These are phyloP conservation scores for Apostichopus leukothele DNA, from an alignment of 53 echinoderm and acorn worm species.

Conservation along the genomic window DNA sequence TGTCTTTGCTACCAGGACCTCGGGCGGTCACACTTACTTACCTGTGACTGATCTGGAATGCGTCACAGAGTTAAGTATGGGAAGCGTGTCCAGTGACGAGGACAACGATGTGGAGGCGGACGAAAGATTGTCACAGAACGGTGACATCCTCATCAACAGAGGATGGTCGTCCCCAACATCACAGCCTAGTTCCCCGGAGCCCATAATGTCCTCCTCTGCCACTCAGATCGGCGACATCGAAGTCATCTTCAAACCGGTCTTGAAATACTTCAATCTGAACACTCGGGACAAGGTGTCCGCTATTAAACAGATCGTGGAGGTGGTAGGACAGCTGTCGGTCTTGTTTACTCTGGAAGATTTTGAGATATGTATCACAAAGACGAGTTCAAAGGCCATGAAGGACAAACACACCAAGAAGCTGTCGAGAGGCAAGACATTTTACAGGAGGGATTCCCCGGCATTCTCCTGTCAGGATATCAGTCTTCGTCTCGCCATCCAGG, in stretches of 20 bases:
- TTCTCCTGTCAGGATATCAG: constrained; percentile 82
- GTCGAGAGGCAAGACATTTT: constrained; percentile 54
- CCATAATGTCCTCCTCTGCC: constrained; percentile 67
- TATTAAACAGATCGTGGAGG: constrained; percentile 57
- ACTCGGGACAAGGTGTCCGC: constrained; percentile 61
- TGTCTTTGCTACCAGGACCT: constrained; percentile 36
- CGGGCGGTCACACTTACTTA: constrained; percentile 43
- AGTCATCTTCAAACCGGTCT: constrained; percentile 84
- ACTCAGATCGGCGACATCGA: constrained; percentile 87
- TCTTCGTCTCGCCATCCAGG: constrained; percentile 64
- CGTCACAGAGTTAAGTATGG: constrained; percentile 27
- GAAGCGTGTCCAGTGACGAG: constrained; percentile 35
- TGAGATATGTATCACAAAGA: constrained; percentile 78
- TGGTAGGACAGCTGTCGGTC: constrained; percentile 64
- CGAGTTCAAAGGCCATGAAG: constrained; percentile 54
- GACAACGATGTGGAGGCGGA: constrained; percentile 25
- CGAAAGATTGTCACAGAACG: constrained; percentile 9
- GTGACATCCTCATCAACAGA: background rate
- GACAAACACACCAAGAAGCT: constrained; percentile 53
- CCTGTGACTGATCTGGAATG: constrained; percentile 46
- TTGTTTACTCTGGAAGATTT: constrained; percentile 62
- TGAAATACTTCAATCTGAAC: constrained; percentile 79
- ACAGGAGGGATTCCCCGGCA: constrained; percentile 72
- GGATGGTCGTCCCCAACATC: background rate
- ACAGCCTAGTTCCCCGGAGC: constrained; percentile 39